phyloP scores from a whole-genome alignment of 37 sponge, comb jelly and placozoan species.

The Aphrocallistes beatrix region DNA sequence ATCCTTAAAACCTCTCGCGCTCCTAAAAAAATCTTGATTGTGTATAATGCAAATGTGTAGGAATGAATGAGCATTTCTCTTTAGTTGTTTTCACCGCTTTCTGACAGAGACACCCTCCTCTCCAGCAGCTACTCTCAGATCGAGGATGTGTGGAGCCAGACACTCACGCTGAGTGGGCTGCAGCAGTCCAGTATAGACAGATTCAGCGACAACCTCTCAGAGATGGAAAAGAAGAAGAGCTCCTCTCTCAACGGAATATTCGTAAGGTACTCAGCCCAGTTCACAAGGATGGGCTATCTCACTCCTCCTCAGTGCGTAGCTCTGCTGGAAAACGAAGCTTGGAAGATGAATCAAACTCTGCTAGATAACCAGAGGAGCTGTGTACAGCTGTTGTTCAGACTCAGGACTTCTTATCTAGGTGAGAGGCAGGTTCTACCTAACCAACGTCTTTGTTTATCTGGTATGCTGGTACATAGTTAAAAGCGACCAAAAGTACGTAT shows the following conservation, averaged over 20 bases:
- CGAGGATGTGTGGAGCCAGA: background rate
- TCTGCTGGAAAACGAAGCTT: background rate
- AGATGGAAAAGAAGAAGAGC: constrained; percentile 9
- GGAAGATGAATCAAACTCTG: background rate
- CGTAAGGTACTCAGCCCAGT: background rate
- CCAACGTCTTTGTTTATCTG: too few relatives aligned
- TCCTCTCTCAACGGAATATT: background rate
- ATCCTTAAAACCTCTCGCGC: too few relatives aligned
- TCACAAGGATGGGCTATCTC: background rate
- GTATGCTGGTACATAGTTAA: too few relatives aligned
- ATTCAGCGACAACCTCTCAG: background rate
- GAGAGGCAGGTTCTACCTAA: too few relatives aligned
- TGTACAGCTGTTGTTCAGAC: background rate
- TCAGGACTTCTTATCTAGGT: background rate
- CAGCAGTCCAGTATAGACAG: background rate
- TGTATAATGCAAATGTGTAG: too few relatives aligned
- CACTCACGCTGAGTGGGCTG: background rate
- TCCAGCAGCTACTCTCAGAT: background rate
- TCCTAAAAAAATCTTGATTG: too few relatives aligned
- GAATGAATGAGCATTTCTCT: too few relatives aligned
- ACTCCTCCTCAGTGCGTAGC: background rate
- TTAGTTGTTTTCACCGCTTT: too few relatives aligned
- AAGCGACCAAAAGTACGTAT: too few relatives aligned
- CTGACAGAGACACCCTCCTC: background rate
- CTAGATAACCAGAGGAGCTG: background rate